Evolutionary conservation across 2,797 vertebrate genomes (phyloP).

Genomic region (Tokudaia tokunoshimensis): DNA sequence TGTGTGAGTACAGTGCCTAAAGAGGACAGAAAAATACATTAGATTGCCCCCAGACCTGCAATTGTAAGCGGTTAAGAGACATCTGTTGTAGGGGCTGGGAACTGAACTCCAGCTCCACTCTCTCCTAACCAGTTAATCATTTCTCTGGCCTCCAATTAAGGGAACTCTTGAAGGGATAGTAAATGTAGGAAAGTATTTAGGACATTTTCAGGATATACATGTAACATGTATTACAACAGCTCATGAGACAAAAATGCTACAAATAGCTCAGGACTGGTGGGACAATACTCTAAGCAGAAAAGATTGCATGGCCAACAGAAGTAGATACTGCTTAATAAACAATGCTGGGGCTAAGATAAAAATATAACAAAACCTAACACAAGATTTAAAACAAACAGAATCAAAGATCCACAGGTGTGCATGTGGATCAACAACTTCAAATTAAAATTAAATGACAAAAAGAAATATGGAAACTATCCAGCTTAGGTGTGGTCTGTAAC

Average conservation of each 20-base stretch:
- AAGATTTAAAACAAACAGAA: not conserved
- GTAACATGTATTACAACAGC: not conserved
- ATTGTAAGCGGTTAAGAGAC: not conserved
- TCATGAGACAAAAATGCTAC: not conserved
- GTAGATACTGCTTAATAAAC: not conserved
- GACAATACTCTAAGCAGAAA: not conserved
- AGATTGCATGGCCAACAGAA: not conserved
- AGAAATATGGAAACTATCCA: not conserved
- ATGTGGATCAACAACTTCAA: not conserved
- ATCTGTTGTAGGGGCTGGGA: not conserved
- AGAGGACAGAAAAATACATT: not conserved
- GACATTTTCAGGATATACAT: not conserved
- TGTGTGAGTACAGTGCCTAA: not conserved
- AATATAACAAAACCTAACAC: not conserved
- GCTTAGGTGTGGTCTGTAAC: not conserved
- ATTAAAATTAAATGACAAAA: conserved; percentile 36
- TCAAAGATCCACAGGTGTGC: not conserved
- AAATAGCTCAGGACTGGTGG: not conserved
- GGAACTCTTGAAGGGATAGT: not conserved
- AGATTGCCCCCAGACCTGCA: not conserved
- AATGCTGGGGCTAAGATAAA: not conserved
- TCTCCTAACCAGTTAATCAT: too few species aligned
- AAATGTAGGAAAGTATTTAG: not conserved
- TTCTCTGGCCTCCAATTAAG: not conserved
- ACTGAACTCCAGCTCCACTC: not conserved